Base-by-base conservation (phyloP, 35 echinoderm and acorn worm species). In the Apostichopus californicus region DNA sequence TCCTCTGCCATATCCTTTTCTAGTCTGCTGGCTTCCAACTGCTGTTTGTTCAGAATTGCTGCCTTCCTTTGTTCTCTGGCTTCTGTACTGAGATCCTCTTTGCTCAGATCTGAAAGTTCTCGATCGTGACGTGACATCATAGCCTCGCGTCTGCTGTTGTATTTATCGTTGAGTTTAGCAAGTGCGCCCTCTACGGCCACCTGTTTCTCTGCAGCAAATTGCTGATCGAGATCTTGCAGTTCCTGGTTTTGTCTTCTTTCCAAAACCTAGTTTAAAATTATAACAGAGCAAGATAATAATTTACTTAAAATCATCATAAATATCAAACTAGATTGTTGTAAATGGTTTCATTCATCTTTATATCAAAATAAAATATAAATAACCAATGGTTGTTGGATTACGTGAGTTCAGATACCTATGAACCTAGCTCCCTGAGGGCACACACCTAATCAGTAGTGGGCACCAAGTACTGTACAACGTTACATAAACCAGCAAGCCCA, bases 221-320 rank as follows among this genome's bases (percentile, higher is more conserved):
- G 97, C 9, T 70, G 86, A 71, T 98, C 95, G 0, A 98, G 92
- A 80, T 95, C 95, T 14, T 86, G 64, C 13, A 94, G 55, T 90
- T 98, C 97, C n/a, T 94, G 95, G 57, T 86, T 91, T 81, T 98
- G 97, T 70, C 97, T 90, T 81, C 96, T 98, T 14, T 95, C 97
- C 56, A 98, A 92, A 23, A 98, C 97, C 97, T 98, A 34, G 14
- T n/a, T 13, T 90, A 28, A 11, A 12, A 15, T 55, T 14, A 71
- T 3, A 68, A 14, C 20, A 70, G 59, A 52, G 6, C 14, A 54
- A 28, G 15, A 73, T 68, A 20, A 70, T 5, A 46, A 46, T 0
- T 46, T 46, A 46, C 34, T 46, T 2, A 46, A 46, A 46, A 3
- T 46, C 34, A 75, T 75, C 71, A 75, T 75, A 4, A 22, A 75